Percentiles rank a stretch among this genome's conserved stretches.
Evolutionary conservation across 2,797 vertebrate species (phyloP).

Genomic region (Phrynocephalus guinanensis): DNA sequence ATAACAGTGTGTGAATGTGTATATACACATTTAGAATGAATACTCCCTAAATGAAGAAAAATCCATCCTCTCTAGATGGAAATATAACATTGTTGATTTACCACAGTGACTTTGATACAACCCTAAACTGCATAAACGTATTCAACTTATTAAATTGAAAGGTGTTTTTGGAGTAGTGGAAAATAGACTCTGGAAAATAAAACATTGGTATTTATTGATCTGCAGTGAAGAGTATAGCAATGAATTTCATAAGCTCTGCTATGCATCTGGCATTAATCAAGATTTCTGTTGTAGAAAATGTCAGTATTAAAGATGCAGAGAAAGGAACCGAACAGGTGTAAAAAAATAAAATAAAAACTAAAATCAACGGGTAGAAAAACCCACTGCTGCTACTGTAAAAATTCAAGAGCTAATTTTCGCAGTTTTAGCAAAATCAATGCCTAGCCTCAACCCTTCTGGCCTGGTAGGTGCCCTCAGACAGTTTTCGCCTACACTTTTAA

Average conservation of each 20-base stretch:
- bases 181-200: constrained; percentile 68
- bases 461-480: too few relatives aligned
- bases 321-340: too few relatives aligned
- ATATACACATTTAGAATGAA: neutral
- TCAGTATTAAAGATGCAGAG: constrained; percentile 53
- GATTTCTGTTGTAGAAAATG: constrained; percentile 62
- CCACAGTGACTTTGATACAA: constrained; percentile 50
- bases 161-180: constrained; percentile 49
- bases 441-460: neutral
- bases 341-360: too few relatives aligned
- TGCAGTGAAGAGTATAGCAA: constrained; percentile 68
- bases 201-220: constrained; percentile 71
- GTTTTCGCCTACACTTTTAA: too few relatives aligned
- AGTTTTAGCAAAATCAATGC: constrained; percentile 55
- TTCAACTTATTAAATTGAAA: constrained; percentile 51
- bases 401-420: too few relatives aligned
- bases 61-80: constrained; percentile 34
- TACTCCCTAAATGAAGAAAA: neutral
- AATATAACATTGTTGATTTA: constrained; percentile 48
- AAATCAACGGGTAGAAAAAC: too few relatives aligned
- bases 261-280: constrained; percentile 68
- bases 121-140: constrained; percentile 44
- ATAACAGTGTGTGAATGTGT: neutral
- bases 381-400: too few relatives aligned
- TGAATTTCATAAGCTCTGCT: constrained; percentile 68